Base-by-base conservation (phyloP, 2,113 vertebrate species). In the Oostethus manadensis region DNA sequence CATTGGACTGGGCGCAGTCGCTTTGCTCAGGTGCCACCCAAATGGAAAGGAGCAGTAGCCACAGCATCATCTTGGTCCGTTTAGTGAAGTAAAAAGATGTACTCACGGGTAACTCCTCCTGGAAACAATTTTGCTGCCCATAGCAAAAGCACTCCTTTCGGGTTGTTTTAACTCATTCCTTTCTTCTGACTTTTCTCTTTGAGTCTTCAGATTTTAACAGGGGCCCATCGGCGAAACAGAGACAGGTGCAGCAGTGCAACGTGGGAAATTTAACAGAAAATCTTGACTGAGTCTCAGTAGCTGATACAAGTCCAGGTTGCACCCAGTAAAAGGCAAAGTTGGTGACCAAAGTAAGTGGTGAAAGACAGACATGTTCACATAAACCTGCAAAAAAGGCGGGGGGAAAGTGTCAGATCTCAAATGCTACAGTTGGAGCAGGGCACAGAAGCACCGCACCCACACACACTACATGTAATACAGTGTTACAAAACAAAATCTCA, bases 1-100 rank as follows among this genome's bases (percentile, higher is more conserved):
- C 96, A 51, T 71, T 97, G 48, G 93, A 86, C 76, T 94, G 94
- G 61, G 91, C 92, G 45, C 89, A 86, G 74, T 85, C 86, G 40
- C 88, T 81, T 61, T 78, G 44, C 61, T 81, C 58, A 13, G 83
- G 68, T 64, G 87, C 88, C 56, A 88, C 86, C 73, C 63, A 80
- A 23, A 79, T 2, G 50, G 74, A 70, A 50, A 85, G 77, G 76
- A 90, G 64, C 66, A 94, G 76, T 77, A 93, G 84, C 74, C 91
- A 72, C 82, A 92, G 80, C 73, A 91, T 81, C 93, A 94, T 97
- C 89, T 90, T 93, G 91, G 62, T 65, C 42, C 26, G 48, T 58
- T 55, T 6, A 57, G 35, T 60, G 65, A 56, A 57, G 20, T 71
- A 17, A 68, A 55, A 14, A 29, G 38, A 40, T n/a, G 38, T 43